phyloP scores from a whole-genome alignment of 2,888 invertebrate genomes.

The Lymantria monacha region DNA sequence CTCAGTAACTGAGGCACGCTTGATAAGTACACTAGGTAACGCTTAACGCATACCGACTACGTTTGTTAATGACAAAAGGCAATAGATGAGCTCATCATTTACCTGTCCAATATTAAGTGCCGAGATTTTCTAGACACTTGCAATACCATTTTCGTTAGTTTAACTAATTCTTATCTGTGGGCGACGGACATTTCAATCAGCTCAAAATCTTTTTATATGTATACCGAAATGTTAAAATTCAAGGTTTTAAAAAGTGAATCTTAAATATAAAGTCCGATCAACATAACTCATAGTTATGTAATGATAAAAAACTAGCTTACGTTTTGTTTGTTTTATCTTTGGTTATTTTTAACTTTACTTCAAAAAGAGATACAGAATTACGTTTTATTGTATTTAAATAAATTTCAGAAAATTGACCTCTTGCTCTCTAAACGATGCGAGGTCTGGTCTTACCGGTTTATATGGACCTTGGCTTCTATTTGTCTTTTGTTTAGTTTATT shows the following conservation, averaged over 20 bases:
- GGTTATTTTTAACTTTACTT: no score
- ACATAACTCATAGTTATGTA: slow-evolving; percentile 13
- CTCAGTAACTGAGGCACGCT: slow-evolving; percentile 42
- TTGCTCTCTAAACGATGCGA: not conserved
- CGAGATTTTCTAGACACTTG: not conserved
- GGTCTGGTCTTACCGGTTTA: no score
- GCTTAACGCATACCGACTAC: slow-evolving; percentile 21
- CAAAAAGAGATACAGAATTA: no score
- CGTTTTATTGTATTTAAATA: no score
- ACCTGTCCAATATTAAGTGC: slow-evolving; percentile 32
- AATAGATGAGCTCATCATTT: slow-evolving; percentile 54
- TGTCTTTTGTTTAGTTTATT: no score
- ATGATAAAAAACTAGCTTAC: slow-evolving; percentile 21
- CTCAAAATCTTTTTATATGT: slow-evolving; percentile 35
- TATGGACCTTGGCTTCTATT: no score
- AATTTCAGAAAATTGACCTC: no score
- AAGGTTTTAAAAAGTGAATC: slow-evolving; percentile 37
- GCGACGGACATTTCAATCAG: slow-evolving; percentile 43
- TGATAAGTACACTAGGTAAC: slow-evolving; percentile 15
- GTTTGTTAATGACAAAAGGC: slow-evolving; percentile 58
- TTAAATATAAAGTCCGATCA: slow-evolving; percentile 33
- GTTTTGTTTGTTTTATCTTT: slow-evolving; percentile 21
- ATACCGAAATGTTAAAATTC: slow-evolving; percentile 24
- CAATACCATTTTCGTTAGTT: slow-evolving; percentile 16
- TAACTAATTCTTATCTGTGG: slow-evolving; percentile 35